Conservation (phyloP, 1,140 invertebrate species). For the Magallana ariakensis region DNA sequence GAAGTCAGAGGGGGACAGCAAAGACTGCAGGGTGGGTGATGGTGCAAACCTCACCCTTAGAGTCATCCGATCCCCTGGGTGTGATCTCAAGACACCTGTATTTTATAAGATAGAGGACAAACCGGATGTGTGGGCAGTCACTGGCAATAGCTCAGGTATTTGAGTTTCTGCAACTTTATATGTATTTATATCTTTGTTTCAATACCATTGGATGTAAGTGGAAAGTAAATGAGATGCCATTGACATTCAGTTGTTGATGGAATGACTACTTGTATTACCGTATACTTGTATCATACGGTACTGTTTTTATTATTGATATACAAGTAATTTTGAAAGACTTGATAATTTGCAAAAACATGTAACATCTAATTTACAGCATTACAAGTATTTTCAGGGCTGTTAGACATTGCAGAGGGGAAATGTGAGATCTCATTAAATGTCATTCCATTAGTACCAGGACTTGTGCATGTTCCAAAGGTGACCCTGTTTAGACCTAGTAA, state of each 20-base stretch:
- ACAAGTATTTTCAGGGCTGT: slow-evolving; percentile 84
- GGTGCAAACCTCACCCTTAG: slow-evolving; percentile 91
- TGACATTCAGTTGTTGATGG: background rate
- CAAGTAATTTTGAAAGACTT: background rate
- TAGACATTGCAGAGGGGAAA: slow-evolving; percentile 87
- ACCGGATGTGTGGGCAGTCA: slow-evolving; percentile 94
- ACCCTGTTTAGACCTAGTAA: slow-evolving; percentile 90
- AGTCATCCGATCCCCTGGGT: slow-evolving; percentile 80
- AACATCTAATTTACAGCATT: slow-evolving; percentile 12
- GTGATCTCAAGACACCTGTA: slow-evolving; percentile 81
- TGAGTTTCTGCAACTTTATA: background rate
- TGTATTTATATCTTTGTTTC: background rate
- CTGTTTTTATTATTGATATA: background rate
- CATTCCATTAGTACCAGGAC: slow-evolving; percentile 93
- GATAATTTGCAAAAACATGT: too few species aligned
- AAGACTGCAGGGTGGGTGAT: slow-evolving; percentile 92
- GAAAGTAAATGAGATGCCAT: too few species aligned
- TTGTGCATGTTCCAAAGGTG: slow-evolving; percentile 91
- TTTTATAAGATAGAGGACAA: slow-evolving; percentile 95
- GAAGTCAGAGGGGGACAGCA: slow-evolving; percentile 88
- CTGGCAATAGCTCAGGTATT: slow-evolving; percentile 87
- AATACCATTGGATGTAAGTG: background rate
- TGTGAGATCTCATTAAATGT: slow-evolving; percentile 91
- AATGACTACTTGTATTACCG: too few species aligned
- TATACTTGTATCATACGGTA: too few species aligned